Evolutionary conservation across 2,113 vertebrate species (phyloP), one percentile per base, ranked within the genome.

Genomic region (Perca schrenkii): DNA sequence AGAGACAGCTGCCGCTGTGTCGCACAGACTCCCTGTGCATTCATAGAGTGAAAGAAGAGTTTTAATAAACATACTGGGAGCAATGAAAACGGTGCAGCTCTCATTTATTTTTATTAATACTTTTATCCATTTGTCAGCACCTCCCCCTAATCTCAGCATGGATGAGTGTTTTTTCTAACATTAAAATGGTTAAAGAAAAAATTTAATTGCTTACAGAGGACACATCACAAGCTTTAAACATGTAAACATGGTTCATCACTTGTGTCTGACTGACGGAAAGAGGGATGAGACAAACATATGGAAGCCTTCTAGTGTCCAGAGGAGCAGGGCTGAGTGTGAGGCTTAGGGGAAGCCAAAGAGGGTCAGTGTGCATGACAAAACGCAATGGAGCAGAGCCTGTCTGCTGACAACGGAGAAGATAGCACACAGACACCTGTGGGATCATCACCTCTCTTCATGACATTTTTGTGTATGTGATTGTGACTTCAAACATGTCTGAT

Each of bases 31-130:
- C 77, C 84, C 84, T 25, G 50, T 34, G 80, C 73, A 16, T 80
- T 83, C 52, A 15, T 22, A 4, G 46, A 77, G 46, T 60, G 57
- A 88, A 68, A 69, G 74, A 84, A 71, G 69, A 88, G 74, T 86
- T 91, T 85, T 88, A 89, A 91, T 86, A 88, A 83, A 92, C 84
- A 86, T 53, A 81, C 84, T 79, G 80, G 77, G 72, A 90, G 79
- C 60, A 49, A 74, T 65, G 79, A 83, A 73, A 36, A 83, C 17
- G 22, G 47, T 13, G 57, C 65, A 43, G 50, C 53, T 72, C 65
- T 52, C 56, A 47, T 60, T 49, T 66, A 46, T 69, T 63, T 31
- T 34, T 2, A 80, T 87, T 74, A 65, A 36, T 54, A 6, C 61
- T 80, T 86, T 89, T 47, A 82, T 84, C 67, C 82, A 75, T 77